These are phyloP conservation scores for Gasteruption jaculator DNA, from an alignment of 2,888 invertebrate species.

Conservation along the genomic window DNA sequence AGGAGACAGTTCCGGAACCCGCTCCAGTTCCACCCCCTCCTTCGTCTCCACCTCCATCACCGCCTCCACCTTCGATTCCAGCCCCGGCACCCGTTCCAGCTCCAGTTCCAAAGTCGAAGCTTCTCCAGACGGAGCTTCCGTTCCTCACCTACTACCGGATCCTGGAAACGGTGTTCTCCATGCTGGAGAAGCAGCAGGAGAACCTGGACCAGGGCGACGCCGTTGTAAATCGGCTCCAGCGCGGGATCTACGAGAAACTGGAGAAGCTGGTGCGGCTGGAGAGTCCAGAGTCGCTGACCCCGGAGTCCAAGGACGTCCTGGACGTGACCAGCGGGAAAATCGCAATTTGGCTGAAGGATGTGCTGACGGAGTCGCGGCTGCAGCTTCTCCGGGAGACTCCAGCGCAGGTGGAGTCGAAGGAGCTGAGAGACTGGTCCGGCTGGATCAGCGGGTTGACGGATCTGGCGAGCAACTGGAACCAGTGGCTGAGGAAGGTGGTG, in stretches of 20 bases:
- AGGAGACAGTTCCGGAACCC: no score
- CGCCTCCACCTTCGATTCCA: no score
- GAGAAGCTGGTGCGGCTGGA: slow-evolving; percentile 26
- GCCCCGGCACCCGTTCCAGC: no score
- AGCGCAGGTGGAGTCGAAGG: slow-evolving; percentile 31
- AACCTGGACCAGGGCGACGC: slow-evolving; percentile 26
- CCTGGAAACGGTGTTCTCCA: slow-evolving; percentile 32
- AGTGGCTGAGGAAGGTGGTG: slow-evolving; percentile 32
- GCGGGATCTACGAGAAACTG: slow-evolving; percentile 37
- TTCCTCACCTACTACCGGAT: slow-evolving; percentile 36
- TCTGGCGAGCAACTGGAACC: slow-evolving; percentile 32
- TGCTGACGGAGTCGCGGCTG: slow-evolving; percentile 29
- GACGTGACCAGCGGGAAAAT: slow-evolving; percentile 37
- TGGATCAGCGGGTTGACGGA: slow-evolving; percentile 32
- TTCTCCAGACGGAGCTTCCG: slow-evolving; percentile 31
- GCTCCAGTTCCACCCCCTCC: no score
- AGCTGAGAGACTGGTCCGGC: slow-evolving; percentile 33
- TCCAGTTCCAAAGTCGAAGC: no score
- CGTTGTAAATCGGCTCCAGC: slow-evolving; percentile 34
- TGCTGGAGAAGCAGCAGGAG: slow-evolving; percentile 28
- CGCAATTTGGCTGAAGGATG: slow-evolving; percentile 32
- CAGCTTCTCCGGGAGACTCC: slow-evolving; percentile 28
- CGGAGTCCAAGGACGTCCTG: slow-evolving; percentile 26
- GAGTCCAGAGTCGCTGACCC: slow-evolving; percentile 24
- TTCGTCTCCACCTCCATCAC: no score